Conservation (phyloP, 2,888 invertebrate species). For the Isoperla grammatica region DNA sequence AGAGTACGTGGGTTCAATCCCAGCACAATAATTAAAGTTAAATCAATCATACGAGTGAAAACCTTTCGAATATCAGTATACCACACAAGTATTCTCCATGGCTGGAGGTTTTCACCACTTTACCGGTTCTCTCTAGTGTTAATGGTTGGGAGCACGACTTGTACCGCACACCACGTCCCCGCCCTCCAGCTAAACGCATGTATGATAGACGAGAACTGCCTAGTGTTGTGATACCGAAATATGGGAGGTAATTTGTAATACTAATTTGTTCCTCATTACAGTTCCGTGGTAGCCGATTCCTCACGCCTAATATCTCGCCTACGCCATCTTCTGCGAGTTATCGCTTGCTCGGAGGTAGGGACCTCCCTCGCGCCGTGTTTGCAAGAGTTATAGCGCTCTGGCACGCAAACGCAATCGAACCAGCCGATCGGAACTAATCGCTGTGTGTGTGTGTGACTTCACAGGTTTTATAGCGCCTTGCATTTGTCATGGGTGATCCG, state of each 20-base stretch:
- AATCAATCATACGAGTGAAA: no score
- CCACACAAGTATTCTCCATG: no score
- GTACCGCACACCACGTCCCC: no score
- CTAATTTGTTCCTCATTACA: conserved; percentile 20
- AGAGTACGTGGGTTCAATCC: no score
- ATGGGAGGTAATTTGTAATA: conserved; percentile 11
- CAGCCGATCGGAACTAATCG: conserved; percentile 24
- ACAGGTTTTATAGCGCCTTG: conserved; percentile 6
- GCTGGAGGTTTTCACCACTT: no score
- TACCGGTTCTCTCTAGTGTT: no score
- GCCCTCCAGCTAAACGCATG: no score
- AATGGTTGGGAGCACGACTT: no score
- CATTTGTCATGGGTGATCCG: neutral
- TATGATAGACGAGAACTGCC: no score
- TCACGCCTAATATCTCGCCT: conserved; percentile 16
- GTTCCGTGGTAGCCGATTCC: conserved; percentile 20
- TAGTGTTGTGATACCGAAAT: conserved; percentile 1
- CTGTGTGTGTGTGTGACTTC: conserved; percentile 10
- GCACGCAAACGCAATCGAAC: conserved; percentile 17
- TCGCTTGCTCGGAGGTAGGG: conserved; percentile 9
- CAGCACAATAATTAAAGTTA: no score
- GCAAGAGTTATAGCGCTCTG: conserved; percentile 21
- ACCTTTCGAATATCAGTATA: no score
- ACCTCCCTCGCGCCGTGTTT: conserved; percentile 16
- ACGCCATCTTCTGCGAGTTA: neutral